Base-by-base conservation (phyloP, 2,888 invertebrate genomes). In the Chalcosyrphus nemorum region DNA sequence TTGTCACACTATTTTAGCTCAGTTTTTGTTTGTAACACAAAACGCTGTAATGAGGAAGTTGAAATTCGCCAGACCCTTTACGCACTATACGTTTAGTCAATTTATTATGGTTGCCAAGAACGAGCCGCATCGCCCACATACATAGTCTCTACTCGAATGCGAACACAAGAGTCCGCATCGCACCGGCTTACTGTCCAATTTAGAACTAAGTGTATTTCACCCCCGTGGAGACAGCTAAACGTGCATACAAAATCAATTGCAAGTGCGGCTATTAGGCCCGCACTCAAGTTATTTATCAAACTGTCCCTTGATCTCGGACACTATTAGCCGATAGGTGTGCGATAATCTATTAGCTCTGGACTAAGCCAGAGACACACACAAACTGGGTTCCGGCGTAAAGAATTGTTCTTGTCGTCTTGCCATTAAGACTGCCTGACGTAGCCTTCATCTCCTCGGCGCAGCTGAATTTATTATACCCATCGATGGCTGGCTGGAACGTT, bases 211-310 rank as follows among this genome's bases (percentile, higher is more conserved):
- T 78, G 56, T 41, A 68, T 56, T 59, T 82, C 78, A 82, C 82
- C 82, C 82, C 82, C 82, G 72, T 71, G 56, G 61, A 68, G 82
- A 78, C 77, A 82, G 29, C 59, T 68, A 61, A 72, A 74, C 57
- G 57, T 74, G 68, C 72, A 84, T 72, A 78, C 77, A 84, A 84
- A 84, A 84, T 84, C 78, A 78, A 84, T 84, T 84, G 68, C 82
- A 78, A 78, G 74, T 84, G 78, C 78, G 35, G 78, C 78, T 84
- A 78, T 84, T 84, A 84, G 82, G 47, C 57, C 9, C 43, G 68
- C 50, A 56, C 57, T 78, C 24, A 61, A 63, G 78, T 61, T 72
- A 78, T 84, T 84, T 84, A 84, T 84, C 78, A 84, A 84, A 68
- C 45, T 84, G 74, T 78, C 78, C 82, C 68, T 77, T 54, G 82